Percentiles rank a stretch among this genome's conserved stretches.
These are phyloP conservation scores for Streblospio benedicti DNA, from an alignment of 1,140 invertebrate species.

Conservation along the genomic window DNA sequence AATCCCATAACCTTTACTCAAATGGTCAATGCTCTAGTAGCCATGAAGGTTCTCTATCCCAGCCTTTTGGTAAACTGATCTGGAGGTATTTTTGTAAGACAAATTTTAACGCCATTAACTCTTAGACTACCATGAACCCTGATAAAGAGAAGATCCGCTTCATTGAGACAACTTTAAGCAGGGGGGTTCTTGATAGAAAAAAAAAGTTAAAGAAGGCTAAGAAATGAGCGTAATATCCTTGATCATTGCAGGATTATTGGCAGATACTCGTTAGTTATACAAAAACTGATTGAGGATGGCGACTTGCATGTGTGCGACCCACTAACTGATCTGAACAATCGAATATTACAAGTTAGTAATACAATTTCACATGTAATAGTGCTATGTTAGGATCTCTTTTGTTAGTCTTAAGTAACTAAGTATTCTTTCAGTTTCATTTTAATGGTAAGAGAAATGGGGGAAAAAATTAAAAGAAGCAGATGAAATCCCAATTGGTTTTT, in stretches of 20 bases:
- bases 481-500: background rate
- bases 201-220: no score
- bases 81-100: background rate
- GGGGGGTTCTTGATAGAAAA: background rate
- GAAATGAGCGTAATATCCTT: background rate
- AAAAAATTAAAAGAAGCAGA: background rate
- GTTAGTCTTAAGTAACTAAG: background rate
- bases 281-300: slow-evolving; percentile 58
- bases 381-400: slow-evolving; percentile 26
- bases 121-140: background rate
- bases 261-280: slow-evolving; percentile 58
- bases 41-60: background rate
- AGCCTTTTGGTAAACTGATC: slow-evolving; percentile 4
- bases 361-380: background rate
- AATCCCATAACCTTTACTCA: background rate
- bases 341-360: slow-evolving; percentile 34
- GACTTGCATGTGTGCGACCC: slow-evolving; percentile 56
- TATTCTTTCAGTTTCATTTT: background rate
- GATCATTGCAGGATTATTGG: slow-evolving; percentile 50
- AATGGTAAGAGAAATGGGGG: background rate
- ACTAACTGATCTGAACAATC: slow-evolving; percentile 61
- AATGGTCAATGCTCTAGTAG: background rate
- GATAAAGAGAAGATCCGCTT: background rate
- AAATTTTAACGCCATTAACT: background rate
- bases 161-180: background rate